Evolutionary conservation across 2,888 invertebrate species (phyloP).

Genomic region (Mesorhabditis spiculigera): DNA sequence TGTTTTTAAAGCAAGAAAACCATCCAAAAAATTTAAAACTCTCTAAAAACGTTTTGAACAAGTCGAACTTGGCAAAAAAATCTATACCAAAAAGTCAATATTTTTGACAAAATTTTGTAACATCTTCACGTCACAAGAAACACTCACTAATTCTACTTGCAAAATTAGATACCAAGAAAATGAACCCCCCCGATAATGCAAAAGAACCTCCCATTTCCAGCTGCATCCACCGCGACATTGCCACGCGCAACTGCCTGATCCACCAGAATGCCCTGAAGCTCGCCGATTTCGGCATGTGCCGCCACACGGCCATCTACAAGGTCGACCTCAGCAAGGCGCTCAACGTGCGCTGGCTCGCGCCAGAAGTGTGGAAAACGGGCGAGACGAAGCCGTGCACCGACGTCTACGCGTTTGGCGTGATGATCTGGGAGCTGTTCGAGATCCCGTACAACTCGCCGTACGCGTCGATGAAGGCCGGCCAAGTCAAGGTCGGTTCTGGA

Average conservation of each 20-base stretch:
- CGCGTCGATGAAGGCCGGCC: conserved; percentile 36
- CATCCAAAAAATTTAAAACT: not conserved
- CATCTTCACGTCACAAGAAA: conserved; percentile 7
- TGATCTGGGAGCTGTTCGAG: conserved; percentile 49
- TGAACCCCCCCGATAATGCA: too few species aligned
- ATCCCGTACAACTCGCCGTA: conserved; percentile 45
- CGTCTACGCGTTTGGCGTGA: conserved; percentile 45
- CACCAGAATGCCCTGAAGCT: conserved; percentile 37
- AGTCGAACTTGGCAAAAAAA: too few species aligned
- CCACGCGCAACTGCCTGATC: conserved; percentile 46
- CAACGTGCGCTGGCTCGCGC: conserved; percentile 50
- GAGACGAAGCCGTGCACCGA: conserved; percentile 47
- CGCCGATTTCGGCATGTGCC: conserved; percentile 51
- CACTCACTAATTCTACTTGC: not conserved
- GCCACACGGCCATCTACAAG: conserved; percentile 32
- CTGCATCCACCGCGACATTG: conserved; percentile 50
- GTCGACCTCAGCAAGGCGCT: conserved; percentile 42
- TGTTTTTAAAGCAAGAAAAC: not conserved
- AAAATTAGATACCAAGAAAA: not conserved
- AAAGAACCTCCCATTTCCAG: conserved; percentile 10
- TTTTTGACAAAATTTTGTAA: not conserved
- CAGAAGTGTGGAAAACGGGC: conserved; percentile 46
- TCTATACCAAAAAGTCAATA: too few species aligned
- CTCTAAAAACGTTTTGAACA: too few species aligned
- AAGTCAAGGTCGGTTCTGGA: conserved; percentile 34